phyloP scores from a whole-genome alignment of 2,113 vertebrate genomes.

The Ceyx cyanopectus region DNA sequence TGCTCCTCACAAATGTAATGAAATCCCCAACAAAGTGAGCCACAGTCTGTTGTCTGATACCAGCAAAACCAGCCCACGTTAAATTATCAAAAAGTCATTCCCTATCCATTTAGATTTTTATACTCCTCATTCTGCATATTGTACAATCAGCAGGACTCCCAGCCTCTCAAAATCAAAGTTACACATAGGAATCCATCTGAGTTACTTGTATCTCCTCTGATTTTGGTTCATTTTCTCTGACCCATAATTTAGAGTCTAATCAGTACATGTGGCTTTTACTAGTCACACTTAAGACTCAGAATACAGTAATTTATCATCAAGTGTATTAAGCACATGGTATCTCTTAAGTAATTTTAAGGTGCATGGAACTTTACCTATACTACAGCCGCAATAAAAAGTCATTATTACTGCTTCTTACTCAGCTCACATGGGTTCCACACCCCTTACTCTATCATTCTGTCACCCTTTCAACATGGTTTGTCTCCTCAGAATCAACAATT shows the following conservation, averaged over 20 bases:
- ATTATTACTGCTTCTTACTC: not conserved
- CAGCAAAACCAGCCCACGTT: not conserved
- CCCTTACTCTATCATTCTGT: not conserved
- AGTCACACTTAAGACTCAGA: not conserved
- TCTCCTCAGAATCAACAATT: not conserved
- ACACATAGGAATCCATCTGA: not conserved
- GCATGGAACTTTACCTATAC: not conserved
- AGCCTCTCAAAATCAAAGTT: not conserved
- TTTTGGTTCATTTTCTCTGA: not conserved
- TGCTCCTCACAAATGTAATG: not conserved
- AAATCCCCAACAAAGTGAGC: not conserved
- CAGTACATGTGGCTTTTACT: not conserved
- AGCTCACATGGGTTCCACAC: not conserved
- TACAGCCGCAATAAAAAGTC: not conserved
- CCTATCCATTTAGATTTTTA: not conserved
- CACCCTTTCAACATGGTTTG: not conserved
- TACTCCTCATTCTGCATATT: not conserved
- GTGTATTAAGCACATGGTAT: not conserved
- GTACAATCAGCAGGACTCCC: not conserved
- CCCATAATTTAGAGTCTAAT: not conserved
- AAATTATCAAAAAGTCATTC: not conserved
- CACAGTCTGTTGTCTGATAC: not conserved
- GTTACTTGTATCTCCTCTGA: not conserved
- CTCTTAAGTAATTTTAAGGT: not conserved
- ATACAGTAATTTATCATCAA: not conserved